phyloP scores from a whole-genome alignment of 2,888 invertebrate species.

The Tanytarsus gracilentus region DNA sequence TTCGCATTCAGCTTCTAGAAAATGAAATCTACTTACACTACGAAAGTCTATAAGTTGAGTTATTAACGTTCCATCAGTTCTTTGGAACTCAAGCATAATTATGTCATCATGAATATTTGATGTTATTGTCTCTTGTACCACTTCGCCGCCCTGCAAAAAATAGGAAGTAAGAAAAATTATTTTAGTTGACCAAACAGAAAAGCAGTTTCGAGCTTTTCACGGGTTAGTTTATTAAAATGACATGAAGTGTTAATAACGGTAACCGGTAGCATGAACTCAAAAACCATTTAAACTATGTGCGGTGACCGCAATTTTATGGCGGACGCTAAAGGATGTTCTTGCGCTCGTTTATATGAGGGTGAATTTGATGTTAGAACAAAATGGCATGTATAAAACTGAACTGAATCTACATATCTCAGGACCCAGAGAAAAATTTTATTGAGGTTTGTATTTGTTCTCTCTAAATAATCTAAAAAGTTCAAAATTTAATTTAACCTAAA shows the following conservation, averaged over 20 bases:
- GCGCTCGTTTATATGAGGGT: background rate
- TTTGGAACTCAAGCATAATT: conserved; percentile 78
- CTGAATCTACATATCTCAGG: too few relatives aligned
- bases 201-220: background rate
- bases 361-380: background rate
- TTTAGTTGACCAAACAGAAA: background rate
- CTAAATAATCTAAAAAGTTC: too few relatives aligned
- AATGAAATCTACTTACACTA: conserved; percentile 58
- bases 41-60: conserved; percentile 90
- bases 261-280: background rate
- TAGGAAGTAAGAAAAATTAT: conserved; percentile 32
- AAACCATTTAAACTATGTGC: conserved; percentile 13
- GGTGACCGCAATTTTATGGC: background rate
- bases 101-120: conserved; percentile 87
- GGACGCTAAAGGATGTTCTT: background rate
- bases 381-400: too few relatives aligned
- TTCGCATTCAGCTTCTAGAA: background rate
- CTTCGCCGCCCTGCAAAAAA: conserved; percentile 83
- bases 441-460: too few relatives aligned
- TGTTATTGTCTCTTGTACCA: conserved; percentile 83
- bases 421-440: too few relatives aligned
- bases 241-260: conserved; percentile 22
- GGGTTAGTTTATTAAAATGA: conserved; percentile 8
- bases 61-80: conserved; percentile 82
- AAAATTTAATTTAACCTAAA: too few relatives aligned